Base-by-base conservation (phyloP, 2,888 invertebrate genomes). In the Ametastegia equiseti region DNA sequence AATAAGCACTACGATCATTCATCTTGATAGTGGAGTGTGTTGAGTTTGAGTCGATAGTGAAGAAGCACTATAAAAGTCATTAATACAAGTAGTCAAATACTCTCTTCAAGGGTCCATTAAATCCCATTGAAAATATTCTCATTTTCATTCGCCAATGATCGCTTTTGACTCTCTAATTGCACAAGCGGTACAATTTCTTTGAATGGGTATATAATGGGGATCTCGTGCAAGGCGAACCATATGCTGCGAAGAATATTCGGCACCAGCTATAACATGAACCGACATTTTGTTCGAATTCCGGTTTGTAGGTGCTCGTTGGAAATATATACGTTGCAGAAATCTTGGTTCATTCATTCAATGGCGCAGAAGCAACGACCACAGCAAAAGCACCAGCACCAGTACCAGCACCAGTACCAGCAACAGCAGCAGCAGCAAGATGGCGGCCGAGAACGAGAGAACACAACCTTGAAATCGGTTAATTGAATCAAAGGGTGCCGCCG, bases 401-500 rank as follows among this genome's bases (percentile, higher is more conserved):
- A 36, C n/a, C 19, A 54, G 7, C 33, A 54, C 23, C 36, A 71
- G 30, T 30, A 71, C 0, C 75, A 27, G 71, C 71, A 71, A 5
- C 71, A 47, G 1, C 39, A 67, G 54, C 36, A 54, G 50, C 19
- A 75, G 19, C 78, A 78, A 78, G 63, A 78, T 78, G 78, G 78
- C 78, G 78, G 45, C 81, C 47, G 73, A 84, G 82, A 84, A 84
- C 82, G 81, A 85, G 84, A 86, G 86, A 88, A 86, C 86, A 84
- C 86, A 86, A 87, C 86, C 86, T 86, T 85, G 83, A 88, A 87
- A 87, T 90, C 77, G 83, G 84, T 89, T 91, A 91, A 91, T 91
- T 91, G 90, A 91, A 90, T 89, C 90, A 91, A 91, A 91, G 90
- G 90, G 88, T 87, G 89, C 91, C 91, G 91, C 89, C 90, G 86